Evolutionary conservation across 2,888 invertebrate genomes (phyloP), one percentile per base, ranked within the genome.

Genomic region (Noctua janthina): DNA sequence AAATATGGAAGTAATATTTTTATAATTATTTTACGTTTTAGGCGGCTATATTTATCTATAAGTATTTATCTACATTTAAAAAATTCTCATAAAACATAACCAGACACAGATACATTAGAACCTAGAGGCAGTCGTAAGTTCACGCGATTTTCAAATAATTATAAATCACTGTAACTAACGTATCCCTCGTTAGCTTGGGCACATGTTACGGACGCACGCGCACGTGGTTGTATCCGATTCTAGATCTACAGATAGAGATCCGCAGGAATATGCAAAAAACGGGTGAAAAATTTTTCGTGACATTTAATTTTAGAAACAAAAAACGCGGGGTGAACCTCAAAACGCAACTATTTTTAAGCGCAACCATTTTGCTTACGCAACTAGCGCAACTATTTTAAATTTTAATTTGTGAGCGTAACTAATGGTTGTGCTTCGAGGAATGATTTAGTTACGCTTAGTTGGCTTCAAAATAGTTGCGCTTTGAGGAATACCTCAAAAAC

Each of bases 161-260:
- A 79, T 85, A 86, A 79, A 86, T 87, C 83, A 70, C 64, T 83
- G 49, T 73, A 64, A 71, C n/a, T 73, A 64, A 71, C n/a, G 49
- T 83, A 76, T 39, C 11, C 66, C 75, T 87, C 78, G 84, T 85
- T 83, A 77, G 64, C 74, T 73, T 39, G 72, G 80, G 78, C 80
- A 85, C 11, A 39, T 77, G 66, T 72, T 75, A 49, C 29, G 0
- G 43, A 66, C 17, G 70, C 71, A 29, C 7, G 74, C 74, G 77
- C 77, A 84, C 56, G 54, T 82, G 67, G 6, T 62, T 62, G 39
- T 20, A 17, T 71, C 43, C 39, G 17, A 66, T 64, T 82, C 66
- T 68, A 78, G 76, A 83, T 84, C 69, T 46, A 62, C 43, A 29
- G 29, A 68, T 64, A 73, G 72, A 83, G 66, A 54, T 74, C 75